Evolutionary conservation across 1,140 invertebrate species (phyloP).

Genomic region (Doryteuthis pealeii): DNA sequence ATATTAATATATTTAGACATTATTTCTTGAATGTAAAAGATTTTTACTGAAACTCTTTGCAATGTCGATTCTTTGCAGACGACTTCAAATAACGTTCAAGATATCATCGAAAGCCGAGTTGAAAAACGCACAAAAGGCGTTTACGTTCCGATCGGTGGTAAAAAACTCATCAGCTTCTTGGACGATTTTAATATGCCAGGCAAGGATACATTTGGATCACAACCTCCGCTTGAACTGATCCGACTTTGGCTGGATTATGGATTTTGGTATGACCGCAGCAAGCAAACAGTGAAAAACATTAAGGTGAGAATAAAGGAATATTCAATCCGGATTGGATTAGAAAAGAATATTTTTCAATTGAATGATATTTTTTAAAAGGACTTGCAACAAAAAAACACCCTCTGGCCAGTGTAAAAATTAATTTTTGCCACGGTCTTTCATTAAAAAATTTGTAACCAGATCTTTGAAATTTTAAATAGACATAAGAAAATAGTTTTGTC

Average conservation of each 20-base stretch:
- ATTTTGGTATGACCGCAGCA: conserved; percentile 76
- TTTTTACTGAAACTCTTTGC: no score
- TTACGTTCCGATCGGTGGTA: conserved; percentile 74
- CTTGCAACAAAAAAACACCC: no score
- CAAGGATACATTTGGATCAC: conserved; percentile 82
- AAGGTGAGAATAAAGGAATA: conserved; percentile 65
- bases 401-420: no score
- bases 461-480: no score
- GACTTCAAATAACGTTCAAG: conserved; percentile 70
- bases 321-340: no score
- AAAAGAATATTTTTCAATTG: no score
- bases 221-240: conserved; percentile 81
- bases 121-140: conserved; percentile 83
- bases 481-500: no score
- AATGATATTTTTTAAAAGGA: no score
- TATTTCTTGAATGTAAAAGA: no score
- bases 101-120: conserved; percentile 76
- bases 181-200: conserved; percentile 89
- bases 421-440: no score
- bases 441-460: no score
- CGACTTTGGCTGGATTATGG: conserved; percentile 84
- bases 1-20: neutral
- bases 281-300: conserved; percentile 74
- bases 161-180: conserved; percentile 80
- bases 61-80: conserved; percentile 69